A percentile compares a stretch with the other conserved stretches of the same genome.
Evolutionary conservation across 1,140 invertebrate species (phyloP).

Genomic region (Melitaea cinxia): DNA sequence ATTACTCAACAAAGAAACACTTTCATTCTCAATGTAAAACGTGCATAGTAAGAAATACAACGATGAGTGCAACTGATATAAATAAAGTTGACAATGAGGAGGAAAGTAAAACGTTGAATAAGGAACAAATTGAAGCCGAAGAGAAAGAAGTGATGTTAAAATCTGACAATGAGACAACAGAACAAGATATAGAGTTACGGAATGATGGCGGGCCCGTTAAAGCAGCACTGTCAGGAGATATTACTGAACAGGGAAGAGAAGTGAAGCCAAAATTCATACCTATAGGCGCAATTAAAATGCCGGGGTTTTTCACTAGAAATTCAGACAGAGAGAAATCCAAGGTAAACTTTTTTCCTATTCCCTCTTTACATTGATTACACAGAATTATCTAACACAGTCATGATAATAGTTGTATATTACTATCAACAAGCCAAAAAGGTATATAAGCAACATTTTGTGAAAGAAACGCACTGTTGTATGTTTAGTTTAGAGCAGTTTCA

Average conservation of each 20-base stretch:
- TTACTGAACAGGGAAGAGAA: conserved; percentile 86
- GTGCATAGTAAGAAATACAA: conserved; percentile 14
- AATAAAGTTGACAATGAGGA: conserved; percentile 67
- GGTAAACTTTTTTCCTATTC: conserved; percentile 44
- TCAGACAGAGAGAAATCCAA: conserved; percentile 86
- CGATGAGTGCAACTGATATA: conserved; percentile 66
- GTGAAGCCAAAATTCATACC: conserved; percentile 91
- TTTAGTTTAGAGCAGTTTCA: too few species aligned
- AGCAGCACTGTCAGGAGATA: conserved; percentile 76
- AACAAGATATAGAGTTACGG: conserved; percentile 64
- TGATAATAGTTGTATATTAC: too few species aligned
- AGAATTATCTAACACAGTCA: too few species aligned
- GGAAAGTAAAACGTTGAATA: conserved; percentile 84
- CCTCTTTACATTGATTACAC: too few species aligned
- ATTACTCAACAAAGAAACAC: background rate
- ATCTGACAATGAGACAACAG: conserved; percentile 81
- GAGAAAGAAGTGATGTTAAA: conserved; percentile 88
- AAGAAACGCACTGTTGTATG: too few species aligned
- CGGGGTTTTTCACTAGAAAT: conserved; percentile 89
- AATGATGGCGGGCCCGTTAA: conserved; percentile 82
- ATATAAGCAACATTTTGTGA: too few species aligned
- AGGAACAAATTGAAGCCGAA: conserved; percentile 87
- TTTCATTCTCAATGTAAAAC: conserved; percentile 25
- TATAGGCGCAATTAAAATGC: conserved; percentile 91
- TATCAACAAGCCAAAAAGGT: too few species aligned